Percentiles rank a stretch among this genome's conserved stretches.
Evolutionary conservation across 2,113 vertebrate species (phyloP).

Genomic region (Paratilapia polleni): DNA sequence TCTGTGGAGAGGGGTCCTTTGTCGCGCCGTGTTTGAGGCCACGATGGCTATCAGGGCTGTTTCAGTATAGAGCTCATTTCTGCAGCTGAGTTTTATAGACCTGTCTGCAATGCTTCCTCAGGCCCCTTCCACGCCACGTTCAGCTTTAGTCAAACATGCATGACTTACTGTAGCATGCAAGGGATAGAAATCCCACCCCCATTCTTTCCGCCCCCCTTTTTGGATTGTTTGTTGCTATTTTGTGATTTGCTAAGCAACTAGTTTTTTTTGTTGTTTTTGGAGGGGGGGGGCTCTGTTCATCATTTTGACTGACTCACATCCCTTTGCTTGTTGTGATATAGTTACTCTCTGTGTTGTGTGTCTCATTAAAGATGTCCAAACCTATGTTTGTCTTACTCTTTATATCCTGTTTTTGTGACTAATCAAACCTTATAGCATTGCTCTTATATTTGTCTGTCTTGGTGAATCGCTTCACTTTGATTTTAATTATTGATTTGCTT

Average conservation of each 20-base stretch:
- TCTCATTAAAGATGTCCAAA: conserved; percentile 28
- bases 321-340: background rate
- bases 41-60: conserved; percentile 39
- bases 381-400: background rate
- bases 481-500: conserved; percentile 34
- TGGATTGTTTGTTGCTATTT: conserved; percentile 4
- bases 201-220: background rate
- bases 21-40: conserved; percentile 3
- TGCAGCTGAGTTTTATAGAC: conserved; percentile 47
- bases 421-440: background rate
- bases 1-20: conserved; percentile 37
- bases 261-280: background rate
- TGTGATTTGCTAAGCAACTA: background rate
- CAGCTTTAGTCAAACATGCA: conserved; percentile 46
- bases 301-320: background rate
- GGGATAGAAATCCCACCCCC: background rate
- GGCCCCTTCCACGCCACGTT: conserved; percentile 56
- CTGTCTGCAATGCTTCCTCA: conserved; percentile 65
- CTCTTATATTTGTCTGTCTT: conserved; percentile 4
- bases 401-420: background rate
- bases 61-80: conserved; percentile 24
- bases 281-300: background rate
- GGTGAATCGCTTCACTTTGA: conserved; percentile 4
- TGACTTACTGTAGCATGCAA: conserved; percentile 32
- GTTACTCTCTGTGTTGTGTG: no score